Percentiles rank a stretch among this genome's conserved stretches.
Evolutionary conservation across 2,797 vertebrate species (phyloP).

Genomic region (Lepus townsendii): DNA sequence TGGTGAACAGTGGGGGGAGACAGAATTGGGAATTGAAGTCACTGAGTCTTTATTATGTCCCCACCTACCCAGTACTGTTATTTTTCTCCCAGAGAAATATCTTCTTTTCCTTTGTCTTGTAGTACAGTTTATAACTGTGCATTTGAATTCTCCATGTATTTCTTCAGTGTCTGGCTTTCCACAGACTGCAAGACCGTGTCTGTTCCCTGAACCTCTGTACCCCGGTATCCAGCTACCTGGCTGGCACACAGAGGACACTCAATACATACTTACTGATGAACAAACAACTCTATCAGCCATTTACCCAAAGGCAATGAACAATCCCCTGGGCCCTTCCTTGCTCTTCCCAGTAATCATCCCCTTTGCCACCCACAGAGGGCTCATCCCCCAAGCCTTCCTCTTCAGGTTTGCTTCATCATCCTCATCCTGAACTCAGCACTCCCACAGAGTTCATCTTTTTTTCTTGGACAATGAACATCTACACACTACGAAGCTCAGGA

Average conservation of each 20-base stretch:
- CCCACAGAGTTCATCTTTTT: neutral
- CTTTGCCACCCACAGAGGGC: neutral
- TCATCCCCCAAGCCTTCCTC: neutral
- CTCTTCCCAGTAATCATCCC: neutral
- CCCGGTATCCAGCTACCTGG: neutral
- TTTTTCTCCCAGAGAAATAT: slow-evolving; percentile 15
- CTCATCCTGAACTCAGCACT: neutral
- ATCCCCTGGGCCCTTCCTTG: neutral
- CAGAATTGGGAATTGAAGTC: neutral
- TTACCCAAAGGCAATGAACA: neutral
- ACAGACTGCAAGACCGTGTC: neutral
- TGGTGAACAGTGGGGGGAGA: neutral
- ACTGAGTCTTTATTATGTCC: neutral
- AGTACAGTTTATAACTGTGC: neutral
- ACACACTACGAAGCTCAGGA: neutral
- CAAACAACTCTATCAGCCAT: neutral
- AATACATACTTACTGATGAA: neutral
- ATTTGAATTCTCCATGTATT: neutral
- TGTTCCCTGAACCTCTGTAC: neutral
- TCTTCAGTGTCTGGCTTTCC: neutral
- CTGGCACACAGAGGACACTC: neutral
- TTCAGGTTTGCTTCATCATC: neutral
- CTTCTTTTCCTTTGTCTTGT: slow-evolving; percentile 8
- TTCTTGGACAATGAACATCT: neutral
- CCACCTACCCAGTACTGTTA: neutral